phyloP scores from a whole-genome alignment of 2,797 vertebrate species.

The Enteromius trimaculatus region DNA sequence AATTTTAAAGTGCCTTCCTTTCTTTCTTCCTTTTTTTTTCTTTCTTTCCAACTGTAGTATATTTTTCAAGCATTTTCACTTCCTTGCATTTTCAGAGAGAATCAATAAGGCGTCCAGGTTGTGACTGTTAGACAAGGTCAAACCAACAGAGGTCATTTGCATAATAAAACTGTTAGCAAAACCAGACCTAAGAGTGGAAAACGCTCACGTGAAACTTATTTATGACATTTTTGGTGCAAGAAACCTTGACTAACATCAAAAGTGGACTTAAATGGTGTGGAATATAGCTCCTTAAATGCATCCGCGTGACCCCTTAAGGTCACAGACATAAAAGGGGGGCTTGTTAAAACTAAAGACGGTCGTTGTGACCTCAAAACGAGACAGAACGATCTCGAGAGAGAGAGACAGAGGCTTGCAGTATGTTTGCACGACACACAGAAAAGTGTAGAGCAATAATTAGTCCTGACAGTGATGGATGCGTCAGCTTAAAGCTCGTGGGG shows the following conservation, averaged over 20 bases:
- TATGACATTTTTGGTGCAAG: not conserved
- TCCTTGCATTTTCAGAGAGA: not conserved
- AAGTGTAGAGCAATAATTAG: conserved; percentile 49
- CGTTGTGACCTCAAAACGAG: conserved; percentile 11
- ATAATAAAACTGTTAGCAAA: not conserved
- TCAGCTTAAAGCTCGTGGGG: conserved; percentile 31
- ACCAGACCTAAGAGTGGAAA: not conserved
- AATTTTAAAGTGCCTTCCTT: too few relatives aligned
- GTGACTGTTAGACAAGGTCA: not conserved
- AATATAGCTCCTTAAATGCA: conserved; percentile 23
- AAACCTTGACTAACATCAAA: conserved; percentile 1
- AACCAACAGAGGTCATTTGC: not conserved
- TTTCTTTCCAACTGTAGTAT: not conserved
- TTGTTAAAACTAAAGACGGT: conserved; percentile 10
- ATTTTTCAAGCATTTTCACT: not conserved
- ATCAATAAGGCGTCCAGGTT: not conserved
- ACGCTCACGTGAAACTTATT: not conserved
- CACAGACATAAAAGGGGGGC: conserved; percentile 2
- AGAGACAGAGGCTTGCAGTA: conserved; percentile 14
- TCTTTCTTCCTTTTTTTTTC: not conserved
- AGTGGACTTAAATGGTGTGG: conserved; percentile 15
- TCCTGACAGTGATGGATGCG: conserved; percentile 52
- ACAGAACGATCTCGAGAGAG: conserved; percentile 21
- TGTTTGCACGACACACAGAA: conserved; percentile 52
- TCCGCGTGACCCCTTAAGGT: conserved; percentile 5